Conservation (phyloP, 1,140 invertebrate genomes). For the Drosophila chauvacae region DNA sequence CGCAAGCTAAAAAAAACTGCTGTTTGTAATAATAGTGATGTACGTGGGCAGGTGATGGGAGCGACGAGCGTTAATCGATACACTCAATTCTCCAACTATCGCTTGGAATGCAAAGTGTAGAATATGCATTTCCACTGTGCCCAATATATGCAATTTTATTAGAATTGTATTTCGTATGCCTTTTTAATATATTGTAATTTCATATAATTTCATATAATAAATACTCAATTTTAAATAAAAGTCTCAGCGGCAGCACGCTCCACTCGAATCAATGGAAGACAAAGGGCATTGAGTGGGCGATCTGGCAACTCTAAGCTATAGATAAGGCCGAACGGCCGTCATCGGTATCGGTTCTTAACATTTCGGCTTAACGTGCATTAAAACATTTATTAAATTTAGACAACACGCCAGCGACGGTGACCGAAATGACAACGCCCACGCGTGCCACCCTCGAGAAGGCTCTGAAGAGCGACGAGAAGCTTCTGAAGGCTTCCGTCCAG, state of each 20-base stretch:
- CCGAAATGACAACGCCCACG: constrained; percentile 72
- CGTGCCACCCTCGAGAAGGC: constrained; percentile 68
- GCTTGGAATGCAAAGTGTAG: neutral
- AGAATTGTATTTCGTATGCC: no score
- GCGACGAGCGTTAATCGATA: constrained; percentile 1
- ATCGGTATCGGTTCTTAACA: constrained; percentile 51
- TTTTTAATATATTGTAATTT: no score
- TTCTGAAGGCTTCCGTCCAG: constrained; percentile 57
- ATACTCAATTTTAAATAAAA: no score
- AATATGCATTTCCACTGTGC: neutral
- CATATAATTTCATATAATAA: neutral
- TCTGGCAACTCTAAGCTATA: constrained; percentile 34
- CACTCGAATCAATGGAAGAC: neutral
- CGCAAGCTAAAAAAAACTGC: constrained; percentile 62
- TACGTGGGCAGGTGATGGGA: constrained; percentile 1
- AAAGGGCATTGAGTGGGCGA: neutral
- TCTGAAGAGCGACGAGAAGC: constrained; percentile 65
- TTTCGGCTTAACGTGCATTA: constrained; percentile 68
- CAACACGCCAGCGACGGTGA: constrained; percentile 56
- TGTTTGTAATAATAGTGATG: constrained; percentile 69
- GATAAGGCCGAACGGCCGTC: constrained; percentile 37
- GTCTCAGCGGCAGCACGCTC: constrained; percentile 1
- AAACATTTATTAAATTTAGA: constrained; percentile 68
- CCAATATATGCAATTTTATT: neutral
- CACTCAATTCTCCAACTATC: neutral